Evolutionary conservation across 2,888 invertebrate genomes (phyloP), one percentile per base, ranked within the genome.

Genomic region (Nudaria mundana): DNA sequence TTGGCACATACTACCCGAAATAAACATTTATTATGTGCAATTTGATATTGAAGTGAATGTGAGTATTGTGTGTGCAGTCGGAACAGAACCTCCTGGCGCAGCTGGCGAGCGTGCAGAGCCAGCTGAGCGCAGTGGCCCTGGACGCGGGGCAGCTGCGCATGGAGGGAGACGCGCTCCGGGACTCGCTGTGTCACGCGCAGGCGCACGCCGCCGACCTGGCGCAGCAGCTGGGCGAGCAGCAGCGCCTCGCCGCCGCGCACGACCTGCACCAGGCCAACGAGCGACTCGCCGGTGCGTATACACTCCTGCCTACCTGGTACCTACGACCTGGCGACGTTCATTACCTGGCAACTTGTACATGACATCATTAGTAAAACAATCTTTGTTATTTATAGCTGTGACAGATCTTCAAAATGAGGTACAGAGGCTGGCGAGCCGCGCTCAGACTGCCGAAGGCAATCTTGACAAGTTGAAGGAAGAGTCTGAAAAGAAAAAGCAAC

Each of bases 381-480:
- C n/a, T 4, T 20, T 20, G 20, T 33, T 13, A 11, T 10, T 47
- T 15, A 34, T 51, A 85, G 81, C 66, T n/a, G 71, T 86, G 43
- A 62, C 66, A 6, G 90, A 91, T 37, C 73, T 89, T 38, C 82
- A 86, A 41, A 81, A 79, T 22, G 91, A 92, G 65, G 66, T 89
- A n/a, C 83, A 86, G 45, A 80, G 81, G 44, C 48, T 90, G 42
- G 82, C 88, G 30, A 66, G 52, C 31, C 78, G 74, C 31, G 76
- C 77, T 5, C 77, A 81, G 46, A 44, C 66, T 2, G 82, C 81
- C 6, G 84, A 85, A 29, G 56, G 32, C 36, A 74, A 66, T 31
- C 52, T 75, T 20, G 88, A 90, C 12, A 87, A 85, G 52, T 58
- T 89, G 10, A 88, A 88, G 40, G 91, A 91, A 18, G 90, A 91